Conservation (phyloP, 2,113 vertebrate genomes). For the Ranitomeya variabilis region DNA sequence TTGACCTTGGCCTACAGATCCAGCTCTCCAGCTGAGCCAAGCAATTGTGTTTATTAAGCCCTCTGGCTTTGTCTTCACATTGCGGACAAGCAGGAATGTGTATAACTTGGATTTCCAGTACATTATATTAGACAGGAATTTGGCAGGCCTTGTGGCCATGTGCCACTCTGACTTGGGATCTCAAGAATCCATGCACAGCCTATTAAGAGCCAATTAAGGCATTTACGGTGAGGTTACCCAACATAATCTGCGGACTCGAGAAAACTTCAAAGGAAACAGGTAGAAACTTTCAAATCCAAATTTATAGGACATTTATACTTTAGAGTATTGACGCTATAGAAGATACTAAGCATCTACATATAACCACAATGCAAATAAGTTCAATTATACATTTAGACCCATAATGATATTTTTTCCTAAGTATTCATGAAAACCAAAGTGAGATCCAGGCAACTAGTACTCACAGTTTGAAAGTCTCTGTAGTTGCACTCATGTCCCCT, state of each 20-base stretch:
- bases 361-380: background rate
- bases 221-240: background rate
- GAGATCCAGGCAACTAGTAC: conserved; percentile 64
- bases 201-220: background rate
- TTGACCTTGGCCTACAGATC: conserved; percentile 9
- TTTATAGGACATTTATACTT: background rate
- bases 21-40: conserved; percentile 20
- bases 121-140: conserved; percentile 6
- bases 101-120: background rate
- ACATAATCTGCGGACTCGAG: background rate
- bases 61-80: background rate
- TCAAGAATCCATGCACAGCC: background rate
- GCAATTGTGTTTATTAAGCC: conserved; percentile 11
- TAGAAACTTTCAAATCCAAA: background rate
- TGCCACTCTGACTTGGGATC: conserved; percentile 9
- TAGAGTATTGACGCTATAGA: background rate
- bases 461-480: conserved; percentile 95
- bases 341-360: background rate
- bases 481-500: conserved; percentile 90
- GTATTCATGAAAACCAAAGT: background rate
- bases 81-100: conserved; percentile 12
- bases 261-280: background rate
- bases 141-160: conserved; percentile 34
- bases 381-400: background rate
- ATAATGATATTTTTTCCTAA: background rate